Evolutionary conservation across 2,888 invertebrate genomes (phyloP).

Genomic region (Drosophila falleni): DNA sequence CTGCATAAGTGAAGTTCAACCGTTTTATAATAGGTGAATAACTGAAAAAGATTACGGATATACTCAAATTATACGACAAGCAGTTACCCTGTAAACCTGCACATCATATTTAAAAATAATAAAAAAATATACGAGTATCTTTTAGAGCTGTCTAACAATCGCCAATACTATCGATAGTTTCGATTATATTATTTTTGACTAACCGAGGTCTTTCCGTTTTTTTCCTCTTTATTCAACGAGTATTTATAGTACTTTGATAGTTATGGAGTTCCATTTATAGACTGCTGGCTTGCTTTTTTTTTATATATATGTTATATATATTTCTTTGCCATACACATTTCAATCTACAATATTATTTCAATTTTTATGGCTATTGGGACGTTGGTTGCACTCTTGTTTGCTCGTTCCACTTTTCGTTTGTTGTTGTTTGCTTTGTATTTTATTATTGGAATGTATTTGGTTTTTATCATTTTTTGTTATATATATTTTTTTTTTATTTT

Average conservation of each 20-base stretch:
- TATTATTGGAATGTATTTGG: conserved; percentile 1
- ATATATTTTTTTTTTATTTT: conserved; percentile 2
- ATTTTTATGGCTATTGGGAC: conserved; percentile 16
- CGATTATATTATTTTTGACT: no score
- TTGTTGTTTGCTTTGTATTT: conserved; percentile 8
- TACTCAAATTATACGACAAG: no score
- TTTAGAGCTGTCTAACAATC: no score
- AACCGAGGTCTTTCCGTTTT: no score
- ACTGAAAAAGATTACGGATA: no score
- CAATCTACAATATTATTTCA: conserved; percentile 2
- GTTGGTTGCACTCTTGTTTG: conserved; percentile 21
- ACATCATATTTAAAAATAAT: no score
- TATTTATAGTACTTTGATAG: not conserved
- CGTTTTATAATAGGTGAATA: no score
- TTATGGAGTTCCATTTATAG: not conserved
- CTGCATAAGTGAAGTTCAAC: no score
- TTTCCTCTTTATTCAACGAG: not conserved
- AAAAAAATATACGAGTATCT: no score
- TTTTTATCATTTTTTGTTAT: conserved; percentile 1
- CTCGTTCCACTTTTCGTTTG: conserved; percentile 21
- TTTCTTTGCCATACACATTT: conserved; percentile 2
- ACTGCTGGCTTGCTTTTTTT: not conserved
- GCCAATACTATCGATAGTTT: no score
- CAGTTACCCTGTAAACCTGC: no score
- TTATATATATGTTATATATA: no score